Percentiles rank a stretch among this genome's conserved stretches.
Evolutionary conservation across 2,113 vertebrate species (phyloP).

Genomic region (Crotalus helleri): DNA sequence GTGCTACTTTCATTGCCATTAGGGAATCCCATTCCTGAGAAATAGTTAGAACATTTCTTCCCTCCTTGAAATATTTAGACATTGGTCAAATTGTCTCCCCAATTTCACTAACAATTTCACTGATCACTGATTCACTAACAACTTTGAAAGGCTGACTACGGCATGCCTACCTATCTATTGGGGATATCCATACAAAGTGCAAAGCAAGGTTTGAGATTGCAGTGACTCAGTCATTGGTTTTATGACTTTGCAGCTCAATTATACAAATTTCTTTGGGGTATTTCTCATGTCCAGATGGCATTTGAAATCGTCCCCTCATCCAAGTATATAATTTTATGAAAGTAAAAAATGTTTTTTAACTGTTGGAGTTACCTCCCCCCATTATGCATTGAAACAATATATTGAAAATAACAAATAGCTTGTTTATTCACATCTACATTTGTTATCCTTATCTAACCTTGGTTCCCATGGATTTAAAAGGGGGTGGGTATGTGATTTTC

Average conservation of each 20-base stretch:
- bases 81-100: too few species aligned
- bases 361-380: not conserved
- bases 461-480: constrained; percentile 37
- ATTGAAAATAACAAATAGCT: not conserved
- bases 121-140: too few species aligned
- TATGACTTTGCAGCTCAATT: not conserved
- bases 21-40: too few species aligned
- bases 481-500: constrained; percentile 30
- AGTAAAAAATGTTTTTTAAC: not conserved
- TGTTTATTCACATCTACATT: constrained; percentile 3
- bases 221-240: not conserved
- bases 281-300: not conserved
- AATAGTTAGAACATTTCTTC: too few species aligned
- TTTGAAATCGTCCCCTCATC: not conserved
- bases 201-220: not conserved
- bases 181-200: not conserved
- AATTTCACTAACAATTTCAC: too few species aligned
- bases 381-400: constrained; percentile 13
- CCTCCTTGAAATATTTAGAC: too few species aligned
- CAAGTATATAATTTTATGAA: fast-evolving
- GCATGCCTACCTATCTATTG: too few species aligned
- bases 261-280: not conserved
- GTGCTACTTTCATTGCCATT: too few species aligned
- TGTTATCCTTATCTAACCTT: not conserved
- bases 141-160: too few species aligned